phyloP scores from a whole-genome alignment of 2,888 invertebrate genomes.

The Drosophila crucigera region DNA sequence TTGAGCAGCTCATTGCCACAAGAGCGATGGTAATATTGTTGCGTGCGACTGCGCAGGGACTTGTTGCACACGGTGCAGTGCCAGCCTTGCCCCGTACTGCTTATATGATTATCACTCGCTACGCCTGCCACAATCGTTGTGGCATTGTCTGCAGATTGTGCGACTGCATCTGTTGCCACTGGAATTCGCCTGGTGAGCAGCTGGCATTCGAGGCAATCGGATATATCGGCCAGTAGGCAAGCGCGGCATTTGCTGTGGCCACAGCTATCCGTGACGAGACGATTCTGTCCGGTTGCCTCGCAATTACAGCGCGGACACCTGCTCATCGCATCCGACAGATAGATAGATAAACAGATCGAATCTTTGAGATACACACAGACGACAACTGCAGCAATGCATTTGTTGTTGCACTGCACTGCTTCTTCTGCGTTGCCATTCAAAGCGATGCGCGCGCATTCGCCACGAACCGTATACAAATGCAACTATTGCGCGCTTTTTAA shows the following conservation, averaged over 20 bases:
- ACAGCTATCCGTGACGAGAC: constrained; percentile 90
- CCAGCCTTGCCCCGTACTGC: constrained; percentile 62
- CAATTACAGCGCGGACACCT: constrained; percentile 63
- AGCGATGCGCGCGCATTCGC: constrained; percentile 17
- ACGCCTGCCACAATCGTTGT: background rate
- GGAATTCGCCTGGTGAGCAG: constrained; percentile 1
- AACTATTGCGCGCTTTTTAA: background rate
- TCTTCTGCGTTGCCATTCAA: constrained; percentile 33
- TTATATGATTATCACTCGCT: constrained; percentile 62
- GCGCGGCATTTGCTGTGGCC: constrained; percentile 91
- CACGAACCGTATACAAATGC: constrained; percentile 29
- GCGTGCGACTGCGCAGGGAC: constrained; percentile 89
- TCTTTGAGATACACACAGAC: constrained; percentile 6
- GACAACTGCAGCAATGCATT: constrained; percentile 24
- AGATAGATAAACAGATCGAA: background rate
- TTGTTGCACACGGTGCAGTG: constrained; percentile 89
- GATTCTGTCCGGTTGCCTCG: constrained; percentile 86
- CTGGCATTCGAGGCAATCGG: constrained; percentile 86
- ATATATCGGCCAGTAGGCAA: constrained; percentile 89
- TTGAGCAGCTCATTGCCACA: constrained; percentile 87
- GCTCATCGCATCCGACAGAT: constrained; percentile 36
- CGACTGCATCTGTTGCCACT: background rate
- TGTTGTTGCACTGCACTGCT: constrained; percentile 30
- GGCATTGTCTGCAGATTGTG: background rate
- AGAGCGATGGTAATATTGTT: constrained; percentile 88